Conservation (phyloP, 2,797 vertebrate genomes). For the Tolypeutes matacus region DNA sequence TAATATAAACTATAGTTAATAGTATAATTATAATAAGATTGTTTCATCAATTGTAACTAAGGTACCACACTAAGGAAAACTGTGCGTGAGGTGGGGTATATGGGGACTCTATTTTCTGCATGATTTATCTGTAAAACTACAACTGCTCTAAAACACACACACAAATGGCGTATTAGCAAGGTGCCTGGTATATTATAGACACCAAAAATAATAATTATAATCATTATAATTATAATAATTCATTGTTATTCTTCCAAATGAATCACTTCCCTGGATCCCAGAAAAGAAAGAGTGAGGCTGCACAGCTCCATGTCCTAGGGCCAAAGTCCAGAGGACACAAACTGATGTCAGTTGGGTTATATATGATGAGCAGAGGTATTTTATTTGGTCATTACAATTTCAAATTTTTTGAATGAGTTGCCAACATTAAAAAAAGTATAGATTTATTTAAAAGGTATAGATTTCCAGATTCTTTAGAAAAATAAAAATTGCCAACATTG, state of each 20-base stretch:
- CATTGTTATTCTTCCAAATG: not conserved
- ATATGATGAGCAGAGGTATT: not conserved
- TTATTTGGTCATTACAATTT: not conserved
- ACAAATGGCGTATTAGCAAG: not conserved
- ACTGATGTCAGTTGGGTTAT: fast-evolving
- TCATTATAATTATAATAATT: no score
- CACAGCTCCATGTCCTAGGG: fast-evolving
- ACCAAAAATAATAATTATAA: not conserved
- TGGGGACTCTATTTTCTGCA: no score
- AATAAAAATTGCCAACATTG: not conserved
- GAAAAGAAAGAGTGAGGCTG: not conserved
- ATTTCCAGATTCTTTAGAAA: constrained; percentile 27
- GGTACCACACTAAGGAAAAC: no score
- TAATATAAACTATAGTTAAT: no score
- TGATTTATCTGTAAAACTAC: no score
- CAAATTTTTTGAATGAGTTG: not conserved
- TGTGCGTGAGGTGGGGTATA: no score
- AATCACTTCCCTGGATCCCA: not conserved
- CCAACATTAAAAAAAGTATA: constrained; percentile 34
- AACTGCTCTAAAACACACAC: no score
- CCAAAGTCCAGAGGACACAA: not conserved
- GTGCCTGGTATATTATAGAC: not conserved
- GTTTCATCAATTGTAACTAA: no score
- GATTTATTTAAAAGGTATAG: not conserved
- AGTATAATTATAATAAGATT: no score